A percentile compares a stretch with the other conserved stretches of the same genome.
These are phyloP conservation scores for Psittacus erithacus DNA, from an alignment of 2,113 vertebrate species.

Conservation along the genomic window DNA sequence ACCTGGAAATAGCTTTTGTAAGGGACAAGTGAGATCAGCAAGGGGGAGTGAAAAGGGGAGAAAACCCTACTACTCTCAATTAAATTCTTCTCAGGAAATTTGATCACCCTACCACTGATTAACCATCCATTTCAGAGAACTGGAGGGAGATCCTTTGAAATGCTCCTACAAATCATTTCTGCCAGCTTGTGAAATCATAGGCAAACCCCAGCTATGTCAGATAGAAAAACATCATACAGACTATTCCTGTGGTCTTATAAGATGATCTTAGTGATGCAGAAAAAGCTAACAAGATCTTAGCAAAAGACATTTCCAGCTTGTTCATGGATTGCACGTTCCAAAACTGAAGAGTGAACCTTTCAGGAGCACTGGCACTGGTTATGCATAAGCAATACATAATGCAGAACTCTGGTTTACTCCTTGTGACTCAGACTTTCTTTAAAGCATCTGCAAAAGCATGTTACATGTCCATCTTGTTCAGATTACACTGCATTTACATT, in stretches of 20 bases:
- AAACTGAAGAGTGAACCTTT: not conserved
- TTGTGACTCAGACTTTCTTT: not conserved
- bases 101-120: not conserved
- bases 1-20: not conserved
- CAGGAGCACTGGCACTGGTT: rapidly evolving
- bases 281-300: not conserved
- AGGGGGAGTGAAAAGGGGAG: not conserved
- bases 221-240: not conserved
- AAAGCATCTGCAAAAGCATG: not conserved
- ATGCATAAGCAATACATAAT: not conserved
- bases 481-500: not conserved
- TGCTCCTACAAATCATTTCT: not conserved
- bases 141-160: not conserved
- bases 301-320: not conserved
- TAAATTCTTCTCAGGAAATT: not conserved
- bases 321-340: not conserved
- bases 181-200: not conserved
- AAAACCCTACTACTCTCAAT: not conserved
- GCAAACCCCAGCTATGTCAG: not conserved
- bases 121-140: not conserved
- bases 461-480: not conserved
- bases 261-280: not conserved
- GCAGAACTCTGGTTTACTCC: not conserved
- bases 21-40: not conserved
- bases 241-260: not conserved